phyloP scores from a whole-genome alignment of 2,888 invertebrate genomes.

The Tenthredo scrophulariae region DNA sequence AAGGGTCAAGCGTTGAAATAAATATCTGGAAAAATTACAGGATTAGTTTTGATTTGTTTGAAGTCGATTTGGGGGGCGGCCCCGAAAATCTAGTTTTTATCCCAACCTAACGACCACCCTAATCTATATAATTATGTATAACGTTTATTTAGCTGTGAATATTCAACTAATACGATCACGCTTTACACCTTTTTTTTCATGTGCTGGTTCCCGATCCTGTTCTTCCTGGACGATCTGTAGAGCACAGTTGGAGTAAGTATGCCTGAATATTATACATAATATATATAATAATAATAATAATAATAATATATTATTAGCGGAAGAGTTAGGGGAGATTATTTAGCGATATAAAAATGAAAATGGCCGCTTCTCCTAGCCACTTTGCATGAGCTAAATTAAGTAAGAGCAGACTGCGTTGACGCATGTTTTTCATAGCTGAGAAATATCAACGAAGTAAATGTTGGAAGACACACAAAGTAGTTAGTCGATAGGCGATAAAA shows the following conservation, averaged over 20 bases:
- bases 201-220: conserved; percentile 59
- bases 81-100: too few relatives aligned
- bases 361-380: conserved; percentile 4
- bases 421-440: background rate
- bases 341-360: background rate
- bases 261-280: background rate
- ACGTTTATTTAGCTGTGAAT: background rate
- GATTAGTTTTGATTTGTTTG: too few relatives aligned
- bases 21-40: too few relatives aligned
- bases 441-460: conserved; percentile 16
- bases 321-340: background rate
- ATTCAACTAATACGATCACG: conserved; percentile 32
- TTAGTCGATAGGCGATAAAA: background rate
- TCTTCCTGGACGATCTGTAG: conserved; percentile 63
- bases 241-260: conserved; percentile 78
- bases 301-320: background rate
- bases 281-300: too few relatives aligned
- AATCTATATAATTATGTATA: background rate
- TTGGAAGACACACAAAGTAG: background rate
- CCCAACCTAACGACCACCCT: too few relatives aligned
- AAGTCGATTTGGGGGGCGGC: too few relatives aligned
- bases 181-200: conserved; percentile 70
- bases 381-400: background rate
- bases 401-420: background rate
- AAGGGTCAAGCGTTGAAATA: too few relatives aligned